A percentile compares a stretch with the other conserved stretches of the same genome.
phyloP scores from a whole-genome alignment of 2,113 vertebrate genomes.

The Dicentrarchus labrax region DNA sequence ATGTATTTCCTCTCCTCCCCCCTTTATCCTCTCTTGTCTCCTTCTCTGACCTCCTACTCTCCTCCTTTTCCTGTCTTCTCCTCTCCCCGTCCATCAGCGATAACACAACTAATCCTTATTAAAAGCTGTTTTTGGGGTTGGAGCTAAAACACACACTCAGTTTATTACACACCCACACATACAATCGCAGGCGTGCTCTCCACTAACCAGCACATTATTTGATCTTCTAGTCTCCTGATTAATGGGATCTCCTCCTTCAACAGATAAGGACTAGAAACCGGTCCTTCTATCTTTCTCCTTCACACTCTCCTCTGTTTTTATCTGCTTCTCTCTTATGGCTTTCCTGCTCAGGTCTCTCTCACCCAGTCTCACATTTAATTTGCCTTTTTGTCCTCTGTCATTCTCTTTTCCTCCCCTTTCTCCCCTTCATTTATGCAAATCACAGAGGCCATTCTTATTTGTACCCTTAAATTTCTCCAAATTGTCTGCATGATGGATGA shows the following conservation, averaged over 20 bases:
- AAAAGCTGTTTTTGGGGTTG: conserved; percentile 24
- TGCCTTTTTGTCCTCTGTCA: conserved; percentile 9
- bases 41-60: conserved; percentile 32
- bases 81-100: conserved; percentile 40
- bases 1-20: not conserved
- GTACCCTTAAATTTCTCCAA: conserved; percentile 43
- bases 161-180: conserved; percentile 48
- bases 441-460: conserved; percentile 42
- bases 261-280: conserved; percentile 56
- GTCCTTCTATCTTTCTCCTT: conserved; percentile 60
- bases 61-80: conserved; percentile 11
- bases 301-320: conserved; percentile 52
- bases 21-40: not conserved
- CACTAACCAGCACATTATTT: conserved; percentile 64
- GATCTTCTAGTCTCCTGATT: conserved; percentile 69
- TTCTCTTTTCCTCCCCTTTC: not conserved
- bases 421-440: conserved; percentile 38
- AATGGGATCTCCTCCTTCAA: conserved; percentile 65
- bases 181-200: conserved; percentile 16
- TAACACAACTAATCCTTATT: conserved; percentile 63
- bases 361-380: conserved; percentile 12
- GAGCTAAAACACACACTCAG: conserved; percentile 37
- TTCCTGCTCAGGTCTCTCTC: conserved; percentile 24
- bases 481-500: conserved; percentile 49
- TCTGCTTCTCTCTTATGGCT: conserved; percentile 13